Conservation (phyloP, 2,797 vertebrate species). For the Microctenopoma steveboyesi region DNA sequence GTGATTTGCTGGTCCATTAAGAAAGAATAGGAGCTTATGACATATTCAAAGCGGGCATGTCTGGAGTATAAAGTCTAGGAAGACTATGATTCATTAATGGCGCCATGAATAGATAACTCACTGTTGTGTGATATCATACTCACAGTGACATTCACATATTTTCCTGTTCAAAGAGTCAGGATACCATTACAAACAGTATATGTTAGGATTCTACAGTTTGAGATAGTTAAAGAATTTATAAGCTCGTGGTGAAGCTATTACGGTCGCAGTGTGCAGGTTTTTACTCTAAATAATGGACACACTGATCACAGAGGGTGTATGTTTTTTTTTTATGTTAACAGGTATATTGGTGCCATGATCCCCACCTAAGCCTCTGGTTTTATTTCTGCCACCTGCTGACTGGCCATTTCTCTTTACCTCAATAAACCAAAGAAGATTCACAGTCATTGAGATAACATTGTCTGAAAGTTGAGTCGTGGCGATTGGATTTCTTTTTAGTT, state of each 20-base stretch:
- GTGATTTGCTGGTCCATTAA: constrained; percentile 69
- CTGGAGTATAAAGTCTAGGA: constrained; percentile 76
- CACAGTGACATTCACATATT: constrained; percentile 64
- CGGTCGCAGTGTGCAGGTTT: background rate
- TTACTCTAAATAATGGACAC: constrained; percentile 42
- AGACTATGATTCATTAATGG: constrained; percentile 83
- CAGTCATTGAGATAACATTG: too few relatives aligned
- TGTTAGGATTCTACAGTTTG: constrained; percentile 45
- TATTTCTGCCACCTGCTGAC: too few relatives aligned
- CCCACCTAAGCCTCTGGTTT: too few relatives aligned
- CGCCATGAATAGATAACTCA: constrained; percentile 77
- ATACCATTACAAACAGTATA: constrained; percentile 56
- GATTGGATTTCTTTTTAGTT: too few relatives aligned
- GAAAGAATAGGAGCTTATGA: constrained; percentile 77
- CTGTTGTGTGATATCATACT: constrained; percentile 74
- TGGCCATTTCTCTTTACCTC: too few relatives aligned
- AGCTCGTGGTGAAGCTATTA: constrained; percentile 23
- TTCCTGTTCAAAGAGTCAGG: constrained; percentile 57
- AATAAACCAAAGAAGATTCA: too few relatives aligned
- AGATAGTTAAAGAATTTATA: constrained; percentile 68
- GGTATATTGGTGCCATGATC: too few relatives aligned
- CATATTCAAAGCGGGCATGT: constrained; percentile 77
- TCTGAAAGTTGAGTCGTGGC: too few relatives aligned
- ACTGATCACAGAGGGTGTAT: constrained; percentile 6
- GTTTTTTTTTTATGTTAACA: background rate